Evolutionary conservation across 2,888 invertebrate genomes (phyloP).

Genomic region (Amorpha juglandis): DNA sequence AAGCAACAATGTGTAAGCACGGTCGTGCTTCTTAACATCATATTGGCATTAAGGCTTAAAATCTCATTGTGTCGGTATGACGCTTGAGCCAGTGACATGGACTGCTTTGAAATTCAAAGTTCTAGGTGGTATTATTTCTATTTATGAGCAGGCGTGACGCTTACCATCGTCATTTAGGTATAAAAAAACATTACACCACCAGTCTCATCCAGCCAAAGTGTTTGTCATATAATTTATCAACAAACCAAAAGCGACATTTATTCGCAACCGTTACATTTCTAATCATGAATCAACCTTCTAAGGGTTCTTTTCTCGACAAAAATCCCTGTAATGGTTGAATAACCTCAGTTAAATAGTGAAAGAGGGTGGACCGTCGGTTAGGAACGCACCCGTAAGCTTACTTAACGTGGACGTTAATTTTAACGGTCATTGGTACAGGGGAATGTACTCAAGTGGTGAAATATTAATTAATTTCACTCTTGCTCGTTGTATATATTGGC

Average conservation of each 20-base stretch:
- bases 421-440: slow-evolving; percentile 13
- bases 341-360: slow-evolving; percentile 7
- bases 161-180: no score
- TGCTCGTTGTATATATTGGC: background rate
- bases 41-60: no score
- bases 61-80: no score
- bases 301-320: background rate
- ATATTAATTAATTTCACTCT: slow-evolving; percentile 6
- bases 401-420: slow-evolving; percentile 22
- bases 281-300: background rate
- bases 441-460: background rate
- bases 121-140: no score
- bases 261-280: background rate
- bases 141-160: no score
- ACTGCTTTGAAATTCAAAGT: no score
- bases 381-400: slow-evolving; percentile 19
- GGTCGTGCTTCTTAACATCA: no score
- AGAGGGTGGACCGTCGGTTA: slow-evolving; percentile 5
- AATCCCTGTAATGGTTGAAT: background rate
- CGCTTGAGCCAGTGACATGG: no score
- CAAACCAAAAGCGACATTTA: background rate
- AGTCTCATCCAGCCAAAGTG: no score
- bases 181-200: no score
- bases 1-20: no score
- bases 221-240: no score